Percentiles rank a stretch among this genome's conserved stretches.
phyloP scores from a whole-genome alignment of 2,797 vertebrate species.

The Erpetoichthys calabaricus region DNA sequence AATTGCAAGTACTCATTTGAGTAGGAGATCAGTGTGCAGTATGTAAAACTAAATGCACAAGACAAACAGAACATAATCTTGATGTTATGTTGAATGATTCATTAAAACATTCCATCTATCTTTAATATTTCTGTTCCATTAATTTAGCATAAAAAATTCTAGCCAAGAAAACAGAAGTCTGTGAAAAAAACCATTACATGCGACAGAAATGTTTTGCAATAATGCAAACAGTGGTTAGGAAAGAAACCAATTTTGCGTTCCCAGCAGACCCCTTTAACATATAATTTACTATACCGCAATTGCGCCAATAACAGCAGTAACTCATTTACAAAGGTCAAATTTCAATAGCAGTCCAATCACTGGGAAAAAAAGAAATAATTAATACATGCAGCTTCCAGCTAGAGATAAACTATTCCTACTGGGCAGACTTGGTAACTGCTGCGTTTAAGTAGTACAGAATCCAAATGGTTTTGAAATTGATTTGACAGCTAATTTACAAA shows the following conservation, averaged over 20 bases:
- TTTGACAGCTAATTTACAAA: slow-evolving; percentile 53
- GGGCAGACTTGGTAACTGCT: slow-evolving; percentile 28
- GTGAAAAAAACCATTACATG: too few relatives aligned
- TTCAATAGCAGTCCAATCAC: background rate
- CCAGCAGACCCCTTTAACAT: background rate
- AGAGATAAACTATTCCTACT: slow-evolving; percentile 33
- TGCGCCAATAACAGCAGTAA: background rate
- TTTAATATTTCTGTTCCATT: too few relatives aligned
- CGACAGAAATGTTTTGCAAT: too few relatives aligned
- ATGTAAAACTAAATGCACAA: too few relatives aligned
- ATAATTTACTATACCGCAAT: background rate
- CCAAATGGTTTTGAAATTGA: slow-evolving; percentile 42
- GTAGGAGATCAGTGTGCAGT: too few relatives aligned
- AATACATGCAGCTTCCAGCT: slow-evolving; percentile 23
- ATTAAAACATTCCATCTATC: too few relatives aligned
- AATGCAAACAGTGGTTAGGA: too few relatives aligned
- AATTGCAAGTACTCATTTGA: too few relatives aligned
- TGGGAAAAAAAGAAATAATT: slow-evolving; percentile 23
- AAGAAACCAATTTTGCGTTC: background rate
- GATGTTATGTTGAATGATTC: too few relatives aligned
- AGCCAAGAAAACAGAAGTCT: too few relatives aligned
- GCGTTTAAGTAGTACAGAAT: slow-evolving; percentile 30
- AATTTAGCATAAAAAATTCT: too few relatives aligned
- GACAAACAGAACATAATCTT: too few relatives aligned
- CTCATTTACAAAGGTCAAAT: slow-evolving; percentile 6